These are phyloP conservation scores for Nixonia krombeini DNA, from an alignment of 1,140 invertebrate genomes.

Conservation along the genomic window DNA sequence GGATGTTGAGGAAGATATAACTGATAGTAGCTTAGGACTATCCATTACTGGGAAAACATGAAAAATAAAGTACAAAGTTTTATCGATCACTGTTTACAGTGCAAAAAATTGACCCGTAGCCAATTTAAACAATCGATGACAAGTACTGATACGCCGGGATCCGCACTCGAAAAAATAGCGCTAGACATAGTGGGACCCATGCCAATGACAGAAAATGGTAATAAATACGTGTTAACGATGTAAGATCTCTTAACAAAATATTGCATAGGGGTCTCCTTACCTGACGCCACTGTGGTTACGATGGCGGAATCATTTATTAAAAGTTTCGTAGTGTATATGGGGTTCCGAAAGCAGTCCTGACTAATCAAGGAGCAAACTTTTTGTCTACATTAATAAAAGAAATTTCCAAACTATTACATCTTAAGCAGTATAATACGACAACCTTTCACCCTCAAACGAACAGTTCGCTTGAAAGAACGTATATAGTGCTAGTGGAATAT, in stretches of 20 bases:
- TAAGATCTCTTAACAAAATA: conserved; percentile 28
- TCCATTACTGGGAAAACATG: conserved; percentile 16
- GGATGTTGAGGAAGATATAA: conserved; percentile 2
- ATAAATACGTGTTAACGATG: conserved; percentile 5
- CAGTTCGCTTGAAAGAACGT: conserved; percentile 1
- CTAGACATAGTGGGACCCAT: conserved; percentile 16
- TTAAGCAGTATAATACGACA: background rate
- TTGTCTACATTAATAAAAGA: conserved; percentile 1
- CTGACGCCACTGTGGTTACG: background rate
- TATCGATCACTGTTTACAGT: conserved; percentile 4
- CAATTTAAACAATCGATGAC: conserved; percentile 9
- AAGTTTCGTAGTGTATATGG: conserved; percentile 19
- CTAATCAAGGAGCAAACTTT: conserved; percentile 20
- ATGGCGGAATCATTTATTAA: conserved; percentile 24
- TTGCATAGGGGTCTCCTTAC: conserved; percentile 4
- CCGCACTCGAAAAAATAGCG: conserved; percentile 8
- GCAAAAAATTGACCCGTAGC: conserved; percentile 10
- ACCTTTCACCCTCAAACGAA: conserved; percentile 17
- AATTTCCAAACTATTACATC: conserved; percentile 9
- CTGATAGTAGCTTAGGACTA: conserved; percentile 15
- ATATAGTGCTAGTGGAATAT: conserved; percentile 4
- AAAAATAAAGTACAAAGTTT: conserved; percentile 1
- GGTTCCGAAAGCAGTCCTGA: conserved; percentile 3
- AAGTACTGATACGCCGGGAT: conserved; percentile 6
- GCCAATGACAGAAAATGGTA: background rate